Conservation (phyloP, 35 echinoderm and acorn worm genomes). For the Heliocidaris tuberculata region DNA sequence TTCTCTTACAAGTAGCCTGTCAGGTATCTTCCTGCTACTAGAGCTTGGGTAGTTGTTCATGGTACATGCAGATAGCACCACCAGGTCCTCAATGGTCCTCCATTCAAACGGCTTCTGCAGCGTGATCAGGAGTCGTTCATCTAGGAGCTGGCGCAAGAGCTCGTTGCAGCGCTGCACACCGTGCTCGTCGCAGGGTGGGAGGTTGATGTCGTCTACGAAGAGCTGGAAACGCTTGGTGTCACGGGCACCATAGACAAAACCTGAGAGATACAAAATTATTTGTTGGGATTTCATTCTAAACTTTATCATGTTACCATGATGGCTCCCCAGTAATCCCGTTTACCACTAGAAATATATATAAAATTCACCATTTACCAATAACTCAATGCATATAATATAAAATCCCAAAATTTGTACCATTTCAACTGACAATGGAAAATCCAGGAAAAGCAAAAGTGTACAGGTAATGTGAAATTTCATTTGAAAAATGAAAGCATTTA, state of each 20-base stretch:
- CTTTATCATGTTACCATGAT: neutral
- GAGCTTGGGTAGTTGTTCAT: constrained; percentile 73
- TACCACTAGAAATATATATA: too few species aligned
- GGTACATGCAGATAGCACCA: constrained; percentile 69
- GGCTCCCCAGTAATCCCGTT: neutral
- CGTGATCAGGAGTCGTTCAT: constrained; percentile 82
- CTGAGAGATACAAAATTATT: constrained; percentile 42
- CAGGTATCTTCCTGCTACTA: constrained; percentile 63
- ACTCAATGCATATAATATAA: too few species aligned
- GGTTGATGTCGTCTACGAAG: constrained; percentile 96
- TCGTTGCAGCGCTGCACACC: constrained; percentile 90
- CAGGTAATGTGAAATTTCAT: too few species aligned
- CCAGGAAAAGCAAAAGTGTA: too few species aligned
- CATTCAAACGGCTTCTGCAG: constrained; percentile 98
- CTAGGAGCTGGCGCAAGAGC: constrained; percentile 84
- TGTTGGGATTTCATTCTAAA: neutral
- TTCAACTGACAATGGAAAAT: too few species aligned
- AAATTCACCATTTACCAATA: too few species aligned
- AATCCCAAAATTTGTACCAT: too few species aligned
- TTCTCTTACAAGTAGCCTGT: constrained; percentile 76
- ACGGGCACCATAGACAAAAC: constrained; percentile 96
- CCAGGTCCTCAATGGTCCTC: constrained; percentile 90
- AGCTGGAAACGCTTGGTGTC: constrained; percentile 98
- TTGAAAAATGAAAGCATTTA: too few species aligned
- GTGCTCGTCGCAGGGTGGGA: constrained; percentile 82